Conservation (phyloP, 2,888 invertebrate genomes). For the Pheosia gnoma region DNA sequence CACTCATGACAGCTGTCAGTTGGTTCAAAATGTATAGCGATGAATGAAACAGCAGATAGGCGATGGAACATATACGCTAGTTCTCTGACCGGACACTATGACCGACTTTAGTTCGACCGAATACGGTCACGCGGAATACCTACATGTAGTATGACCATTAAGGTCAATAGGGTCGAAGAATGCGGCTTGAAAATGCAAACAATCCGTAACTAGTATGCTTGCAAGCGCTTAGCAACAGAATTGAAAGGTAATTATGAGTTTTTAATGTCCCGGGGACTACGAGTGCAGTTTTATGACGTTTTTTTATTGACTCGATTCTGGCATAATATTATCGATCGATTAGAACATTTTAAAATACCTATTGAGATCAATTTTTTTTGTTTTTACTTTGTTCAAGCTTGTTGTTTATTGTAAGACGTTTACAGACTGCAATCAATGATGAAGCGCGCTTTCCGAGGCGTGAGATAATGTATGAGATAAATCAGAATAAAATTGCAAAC, state of each 20-base stretch:
- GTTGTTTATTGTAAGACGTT: background rate
- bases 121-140: background rate
- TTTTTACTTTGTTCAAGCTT: background rate
- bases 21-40: background rate
- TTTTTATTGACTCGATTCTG: too few species aligned
- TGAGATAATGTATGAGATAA: conserved; percentile 33
- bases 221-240: background rate
- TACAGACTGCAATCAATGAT: background rate
- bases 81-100: background rate
- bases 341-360: too few species aligned
- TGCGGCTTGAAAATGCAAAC: conserved; percentile 2
- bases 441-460: conserved; percentile 20
- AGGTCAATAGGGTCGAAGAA: conserved; percentile 1
- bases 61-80: background rate
- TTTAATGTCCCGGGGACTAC: too few species aligned
- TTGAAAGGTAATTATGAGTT: background rate
- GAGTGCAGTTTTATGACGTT: too few species aligned
- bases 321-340: too few species aligned
- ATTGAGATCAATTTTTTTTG: too few species aligned
- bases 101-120: conserved; percentile 1
- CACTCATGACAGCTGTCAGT: background rate
- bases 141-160: background rate
- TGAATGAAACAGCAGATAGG: background rate
- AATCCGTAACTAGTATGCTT: background rate
- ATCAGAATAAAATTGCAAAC: conserved; percentile 36